Conservation (phyloP, 2,113 vertebrate species). For the Seriola dumerili region DNA sequence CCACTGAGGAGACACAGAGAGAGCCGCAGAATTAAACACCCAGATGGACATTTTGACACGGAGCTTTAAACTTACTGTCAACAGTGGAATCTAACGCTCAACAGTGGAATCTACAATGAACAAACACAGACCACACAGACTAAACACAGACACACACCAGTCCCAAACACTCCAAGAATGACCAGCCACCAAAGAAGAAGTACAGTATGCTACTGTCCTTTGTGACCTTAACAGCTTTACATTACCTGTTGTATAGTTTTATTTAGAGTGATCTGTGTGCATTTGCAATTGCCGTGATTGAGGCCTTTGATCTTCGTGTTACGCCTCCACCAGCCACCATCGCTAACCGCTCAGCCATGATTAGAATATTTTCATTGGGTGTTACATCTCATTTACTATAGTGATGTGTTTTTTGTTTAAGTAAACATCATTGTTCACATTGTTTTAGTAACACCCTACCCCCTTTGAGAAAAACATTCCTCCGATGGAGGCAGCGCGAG, state of each 20-base stretch:
- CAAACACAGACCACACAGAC: conserved; percentile 83
- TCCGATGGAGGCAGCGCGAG: conserved; percentile 31
- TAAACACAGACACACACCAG: conserved; percentile 82
- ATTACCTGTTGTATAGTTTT: conserved; percentile 34
- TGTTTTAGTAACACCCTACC: conserved; percentile 48
- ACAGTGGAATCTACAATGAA: conserved; percentile 82
- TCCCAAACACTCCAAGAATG: conserved; percentile 71
- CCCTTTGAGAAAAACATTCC: conserved; percentile 52
- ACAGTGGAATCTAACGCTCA: conserved; percentile 84
- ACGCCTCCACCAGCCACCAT: background rate
- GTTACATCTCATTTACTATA: conserved; percentile 39
- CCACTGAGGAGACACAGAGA: conserved; percentile 70
- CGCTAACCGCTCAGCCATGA: background rate
- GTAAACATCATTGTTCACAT: conserved; percentile 52
- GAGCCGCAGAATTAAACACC: conserved; percentile 81
- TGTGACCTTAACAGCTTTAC: conserved; percentile 50
- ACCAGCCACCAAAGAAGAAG: conserved; percentile 75
- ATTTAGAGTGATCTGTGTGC: conserved; percentile 9
- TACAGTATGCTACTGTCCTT: conserved; percentile 73
- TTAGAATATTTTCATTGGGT: conserved; percentile 36
- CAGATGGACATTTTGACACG: conserved; percentile 82
- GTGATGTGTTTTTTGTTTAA: conserved; percentile 39
- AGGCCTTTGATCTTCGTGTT: conserved; percentile 30
- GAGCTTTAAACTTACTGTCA: conserved; percentile 83
- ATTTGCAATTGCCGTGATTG: background rate